phyloP scores from a whole-genome alignment of 2,888 invertebrate genomes.

The Morpho helenor region DNA sequence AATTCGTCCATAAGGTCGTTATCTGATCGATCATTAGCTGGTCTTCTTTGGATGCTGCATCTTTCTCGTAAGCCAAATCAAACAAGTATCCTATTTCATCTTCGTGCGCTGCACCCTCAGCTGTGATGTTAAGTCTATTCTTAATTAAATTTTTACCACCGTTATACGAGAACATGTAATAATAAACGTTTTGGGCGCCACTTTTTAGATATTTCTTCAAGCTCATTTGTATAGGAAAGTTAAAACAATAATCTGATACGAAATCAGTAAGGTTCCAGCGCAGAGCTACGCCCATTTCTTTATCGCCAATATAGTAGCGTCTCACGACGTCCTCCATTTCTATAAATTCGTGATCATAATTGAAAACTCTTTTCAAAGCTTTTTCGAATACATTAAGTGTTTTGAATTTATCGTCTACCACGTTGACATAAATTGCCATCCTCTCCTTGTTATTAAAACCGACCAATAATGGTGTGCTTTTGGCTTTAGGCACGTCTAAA shows the following conservation, averaged over 20 bases:
- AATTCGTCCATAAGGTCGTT: conserved; percentile 16
- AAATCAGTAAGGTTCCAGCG: conserved; percentile 31
- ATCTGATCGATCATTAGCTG: conserved; percentile 37
- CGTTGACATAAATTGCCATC: conserved; percentile 22
- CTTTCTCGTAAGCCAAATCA: conserved; percentile 24
- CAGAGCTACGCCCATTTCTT: conserved; percentile 23
- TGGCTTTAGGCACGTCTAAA: conserved; percentile 37
- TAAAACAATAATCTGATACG: conserved; percentile 35
- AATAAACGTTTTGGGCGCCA: conserved; percentile 33
- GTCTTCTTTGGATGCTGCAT: conserved; percentile 27
- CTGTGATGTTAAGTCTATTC: conserved; percentile 19
- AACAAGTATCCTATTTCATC: conserved; percentile 46
- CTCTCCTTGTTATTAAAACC: conserved; percentile 49
- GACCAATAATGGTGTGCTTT: conserved; percentile 41
- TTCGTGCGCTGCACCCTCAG: conserved; percentile 35
- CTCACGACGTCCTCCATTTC: conserved; percentile 33
- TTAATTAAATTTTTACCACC: conserved; percentile 31
- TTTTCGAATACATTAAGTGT: conserved; percentile 25
- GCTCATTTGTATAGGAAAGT: conserved; percentile 35
- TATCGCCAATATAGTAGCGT: conserved; percentile 51
- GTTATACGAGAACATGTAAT: conserved; percentile 39
- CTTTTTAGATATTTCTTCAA: conserved; percentile 29
- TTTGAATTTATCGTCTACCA: conserved; percentile 27
- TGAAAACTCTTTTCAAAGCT: conserved; percentile 29
- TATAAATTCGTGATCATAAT: conserved; percentile 30